phyloP scores from a whole-genome alignment of 2,113 vertebrate species.

The Equus quagga region DNA sequence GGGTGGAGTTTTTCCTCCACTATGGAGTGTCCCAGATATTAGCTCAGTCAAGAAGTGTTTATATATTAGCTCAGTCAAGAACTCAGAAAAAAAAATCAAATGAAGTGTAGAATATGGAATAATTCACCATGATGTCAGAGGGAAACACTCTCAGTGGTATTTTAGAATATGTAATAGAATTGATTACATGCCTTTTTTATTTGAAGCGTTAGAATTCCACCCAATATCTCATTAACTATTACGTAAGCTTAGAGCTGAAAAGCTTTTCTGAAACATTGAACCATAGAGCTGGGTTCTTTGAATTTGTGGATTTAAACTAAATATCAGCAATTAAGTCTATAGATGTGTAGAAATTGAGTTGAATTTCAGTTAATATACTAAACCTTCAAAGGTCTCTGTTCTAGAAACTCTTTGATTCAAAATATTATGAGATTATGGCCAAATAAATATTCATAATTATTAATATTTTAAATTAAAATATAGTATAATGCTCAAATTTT shows the following conservation, averaged over 20 bases:
- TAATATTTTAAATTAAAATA: neutral
- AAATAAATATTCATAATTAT: neutral
- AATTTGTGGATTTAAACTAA: constrained; percentile 38
- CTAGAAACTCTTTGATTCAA: neutral
- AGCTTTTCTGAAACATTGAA: constrained; percentile 55
- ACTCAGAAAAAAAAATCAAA: neutral
- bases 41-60: neutral
- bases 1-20: neutral
- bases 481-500: neutral
- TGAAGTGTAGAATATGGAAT: constrained; percentile 11
- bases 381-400: neutral
- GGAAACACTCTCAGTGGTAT: neutral
- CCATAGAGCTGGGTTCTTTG: neutral
- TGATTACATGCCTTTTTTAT: constrained; percentile 11
- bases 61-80: neutral
- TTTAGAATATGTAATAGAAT: constrained; percentile 65
- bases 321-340: constrained; percentile 46
- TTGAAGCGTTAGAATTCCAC: constrained; percentile 53
- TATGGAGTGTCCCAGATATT: neutral
- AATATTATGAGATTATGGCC: neutral
- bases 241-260: neutral
- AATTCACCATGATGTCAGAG: constrained; percentile 61
- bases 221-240: constrained; percentile 40
- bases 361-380: neutral
- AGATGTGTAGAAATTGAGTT: neutral